phyloP scores from a whole-genome alignment of 2,113 vertebrate species.

The Puntigrus tetrazona region DNA sequence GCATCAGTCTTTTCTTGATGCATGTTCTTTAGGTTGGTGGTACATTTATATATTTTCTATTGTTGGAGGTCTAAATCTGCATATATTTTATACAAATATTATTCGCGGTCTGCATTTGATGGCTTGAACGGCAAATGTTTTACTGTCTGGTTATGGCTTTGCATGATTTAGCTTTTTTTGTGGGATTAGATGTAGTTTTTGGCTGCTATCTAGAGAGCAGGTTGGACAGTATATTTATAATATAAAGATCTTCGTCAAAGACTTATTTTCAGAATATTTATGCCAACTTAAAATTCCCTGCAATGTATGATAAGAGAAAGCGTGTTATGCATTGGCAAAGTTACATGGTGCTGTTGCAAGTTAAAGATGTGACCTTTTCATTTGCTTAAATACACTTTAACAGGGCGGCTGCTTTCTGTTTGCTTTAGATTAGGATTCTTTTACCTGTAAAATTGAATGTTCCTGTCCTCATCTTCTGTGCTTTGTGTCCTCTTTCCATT shows the following conservation, averaged over 20 bases:
- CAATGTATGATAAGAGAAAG: neutral
- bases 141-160: neutral
- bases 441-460: constrained; percentile 44
- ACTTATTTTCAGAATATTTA: neutral
- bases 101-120: neutral
- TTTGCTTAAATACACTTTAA: constrained; percentile 39
- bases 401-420: constrained; percentile 22
- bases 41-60: neutral
- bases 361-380: constrained; percentile 25
- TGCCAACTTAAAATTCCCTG: neutral
- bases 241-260: neutral
- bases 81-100: too few relatives aligned
- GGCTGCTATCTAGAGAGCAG: neutral
- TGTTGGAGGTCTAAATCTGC: neutral
- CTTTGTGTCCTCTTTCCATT: constrained; percentile 36
- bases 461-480: constrained; percentile 2
- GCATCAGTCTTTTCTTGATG: neutral
- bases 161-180: neutral
- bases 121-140: neutral
- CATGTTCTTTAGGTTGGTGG: neutral
- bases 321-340: neutral
- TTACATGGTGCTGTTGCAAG: neutral
- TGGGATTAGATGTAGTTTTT: neutral
- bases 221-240: neutral
- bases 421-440: constrained; percentile 39